Conservation (phyloP, 2,113 vertebrate species). For the Labeo catla region DNA sequence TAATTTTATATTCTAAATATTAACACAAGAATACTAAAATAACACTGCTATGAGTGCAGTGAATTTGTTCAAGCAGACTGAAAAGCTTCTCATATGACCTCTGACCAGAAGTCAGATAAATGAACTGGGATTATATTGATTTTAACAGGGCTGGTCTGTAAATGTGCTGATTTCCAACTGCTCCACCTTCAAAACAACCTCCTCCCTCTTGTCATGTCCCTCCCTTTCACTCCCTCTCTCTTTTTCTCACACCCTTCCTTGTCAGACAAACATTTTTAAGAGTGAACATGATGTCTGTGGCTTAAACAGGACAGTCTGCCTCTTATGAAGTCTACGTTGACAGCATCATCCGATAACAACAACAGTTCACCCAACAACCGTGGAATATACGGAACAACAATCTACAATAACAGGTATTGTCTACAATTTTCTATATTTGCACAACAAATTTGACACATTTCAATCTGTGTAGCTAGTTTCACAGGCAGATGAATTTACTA, state of each 20-base stretch:
- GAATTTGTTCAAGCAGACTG: conserved; percentile 1
- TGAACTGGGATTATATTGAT: neutral
- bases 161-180: conserved; percentile 16
- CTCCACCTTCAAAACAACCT: conserved; percentile 44
- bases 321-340: neutral
- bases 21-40: neutral
- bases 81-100: conserved; percentile 1
- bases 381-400: neutral
- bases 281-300: conserved; percentile 13
- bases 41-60: neutral
- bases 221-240: conserved; percentile 27
- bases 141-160: conserved; percentile 17
- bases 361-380: neutral
- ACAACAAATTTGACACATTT: neutral
- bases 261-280: conserved; percentile 28
- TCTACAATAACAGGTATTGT: conserved; percentile 32
- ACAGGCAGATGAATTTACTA: neutral
- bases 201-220: neutral
- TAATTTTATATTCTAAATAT: neutral
- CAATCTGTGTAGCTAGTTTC: neutral
- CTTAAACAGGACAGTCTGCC: conserved; percentile 7
- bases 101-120: conserved; percentile 22
- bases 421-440: neutral
- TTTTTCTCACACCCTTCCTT: neutral
- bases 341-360: neutral